Evolutionary conservation across 2,113 vertebrate species (phyloP), one percentile per base, ranked within the genome.

Genomic region (Salminus brasiliensis): DNA sequence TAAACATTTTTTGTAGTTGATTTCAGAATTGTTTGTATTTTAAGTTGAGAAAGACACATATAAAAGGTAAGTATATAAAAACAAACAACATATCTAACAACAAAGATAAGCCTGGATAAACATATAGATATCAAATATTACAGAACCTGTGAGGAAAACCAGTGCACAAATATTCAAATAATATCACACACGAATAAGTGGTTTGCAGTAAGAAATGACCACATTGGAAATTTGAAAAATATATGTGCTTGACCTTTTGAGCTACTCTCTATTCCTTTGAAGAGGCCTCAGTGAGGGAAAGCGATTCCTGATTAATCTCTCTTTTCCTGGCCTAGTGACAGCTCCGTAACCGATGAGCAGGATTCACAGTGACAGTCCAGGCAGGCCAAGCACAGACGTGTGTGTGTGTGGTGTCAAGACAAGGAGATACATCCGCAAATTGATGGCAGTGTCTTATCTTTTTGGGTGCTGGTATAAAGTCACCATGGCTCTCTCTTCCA

Each of bases 261-360:
- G 5, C 27, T 45, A 25, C 4, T 77, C 62, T 72, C 25, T 13
- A 52, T 63, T n/a, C 30, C 39, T 69, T 60, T 62, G 34, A 82
- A 66, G 59, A 49, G 53, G 43, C 43, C 53, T 66, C 36, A 13
- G 5, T 29, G 30, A 43, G 23, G 15, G 30, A 78, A 72, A 66
- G 30, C 18, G 62, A 18, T 76, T 71, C 13, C 53, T 71, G 32
- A 63, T 70, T 76, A 62, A 71, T 76, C 79, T 32, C 13, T 29
- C 32, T n/a, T 57, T 74, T 81, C 23, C 52, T 76, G 47, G 45
- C 63, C 32, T 41, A 62, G 66, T 69, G 73, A 76, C 73, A 70
- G 52, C 41, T 70, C 43, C 25, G 62, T 41, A 29, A 13, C 45
- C 52, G 47, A 67, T 53, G 32, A 66, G 62, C 74, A 39, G 66